Base-by-base conservation (phyloP, 2,888 invertebrate genomes). In the Torymus texanus region DNA sequence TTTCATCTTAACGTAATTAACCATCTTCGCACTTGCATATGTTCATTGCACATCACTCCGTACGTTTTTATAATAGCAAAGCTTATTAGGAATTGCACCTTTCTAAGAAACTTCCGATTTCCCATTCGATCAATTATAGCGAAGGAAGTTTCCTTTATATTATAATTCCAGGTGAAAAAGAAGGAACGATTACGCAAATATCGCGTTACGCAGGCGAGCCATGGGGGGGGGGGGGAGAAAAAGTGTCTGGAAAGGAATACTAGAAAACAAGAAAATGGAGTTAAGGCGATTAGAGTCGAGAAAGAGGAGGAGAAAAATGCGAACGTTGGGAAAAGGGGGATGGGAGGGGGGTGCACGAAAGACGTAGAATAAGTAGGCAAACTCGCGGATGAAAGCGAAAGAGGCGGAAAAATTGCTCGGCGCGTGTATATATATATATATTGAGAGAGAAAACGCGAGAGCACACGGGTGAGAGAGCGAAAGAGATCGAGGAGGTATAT, bases 181-280 rank as follows among this genome's bases (percentile, higher is more conserved):
- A 41, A 11, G 41, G 41, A 8, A 41, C 29, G 59, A 58, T 58
- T 56, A 66, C 29, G 51, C 14, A 41, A 62, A 75, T 62, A 75
- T 75, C 55, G 61, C 53, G 29, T 12, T 16, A 41, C 10, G 12
- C 4, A 53, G 24, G 65, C 50, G 24, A 3, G 2, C 13, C 12
- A 58, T 2, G 13, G 53, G 14, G 16, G 24, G 12, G n/a, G 24
- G 14, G 12, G 10, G 10, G 58, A 3, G 21, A 0, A 50, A 50
- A 13, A 24, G 50, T 59, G 41, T 41, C 41, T 41, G 41, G 41
- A 41, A 41, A 41, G 41, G 41, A 41, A 8, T 41, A n/a, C 24
- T 29, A 56, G 16, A 78, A 78, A 74, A 74, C 41, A 70, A 74
- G 59, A 29, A 74, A 58, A 65, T 29, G n/a, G 51, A 63, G 68